Evolutionary conservation across 2,888 invertebrate species (phyloP).

Genomic region (Dasysyrphus albostriatus): DNA sequence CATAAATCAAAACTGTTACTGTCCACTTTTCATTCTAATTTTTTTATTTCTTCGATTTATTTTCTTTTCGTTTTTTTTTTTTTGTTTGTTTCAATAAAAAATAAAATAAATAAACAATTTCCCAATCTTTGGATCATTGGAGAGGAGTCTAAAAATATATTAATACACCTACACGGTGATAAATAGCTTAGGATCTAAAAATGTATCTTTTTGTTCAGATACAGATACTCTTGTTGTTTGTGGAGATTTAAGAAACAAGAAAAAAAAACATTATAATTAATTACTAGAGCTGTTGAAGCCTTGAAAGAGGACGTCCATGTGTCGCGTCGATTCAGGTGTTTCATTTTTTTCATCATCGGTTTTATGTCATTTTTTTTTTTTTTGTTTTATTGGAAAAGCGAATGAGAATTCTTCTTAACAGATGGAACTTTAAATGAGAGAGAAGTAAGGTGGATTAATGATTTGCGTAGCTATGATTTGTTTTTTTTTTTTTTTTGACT

Average conservation of each 20-base stretch:
- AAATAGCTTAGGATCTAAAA: conserved; percentile 54
- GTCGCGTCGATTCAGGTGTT: conserved; percentile 53
- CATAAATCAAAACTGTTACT: conserved; percentile 56
- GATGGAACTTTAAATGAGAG: conserved; percentile 9
- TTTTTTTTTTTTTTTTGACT: conserved; percentile 16
- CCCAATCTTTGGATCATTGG: conserved; percentile 59
- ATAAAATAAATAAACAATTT: conserved; percentile 53
- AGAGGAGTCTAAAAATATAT: conserved; percentile 63
- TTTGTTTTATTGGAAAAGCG: conserved; percentile 31
- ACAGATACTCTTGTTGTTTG: conserved; percentile 1
- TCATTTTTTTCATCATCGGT: background rate
- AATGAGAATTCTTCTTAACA: conserved; percentile 13
- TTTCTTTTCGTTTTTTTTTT: conserved; percentile 16
- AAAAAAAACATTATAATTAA: conserved; percentile 59
- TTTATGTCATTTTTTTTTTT: conserved; percentile 21
- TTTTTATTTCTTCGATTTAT: conserved; percentile 29
- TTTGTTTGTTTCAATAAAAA: background rate
- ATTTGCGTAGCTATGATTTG: background rate
- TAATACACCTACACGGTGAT: conserved; percentile 46
- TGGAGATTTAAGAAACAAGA: background rate
- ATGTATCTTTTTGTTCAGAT: conserved; percentile 54
- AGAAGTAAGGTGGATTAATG: conserved; percentile 5
- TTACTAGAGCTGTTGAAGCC: conserved; percentile 40
- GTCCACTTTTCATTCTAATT: conserved; percentile 56
- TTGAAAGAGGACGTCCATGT: conserved; percentile 34